Evolutionary conservation across 2,797 vertebrate genomes (phyloP).

Genomic region (Hippopotamyrus pictus): DNA sequence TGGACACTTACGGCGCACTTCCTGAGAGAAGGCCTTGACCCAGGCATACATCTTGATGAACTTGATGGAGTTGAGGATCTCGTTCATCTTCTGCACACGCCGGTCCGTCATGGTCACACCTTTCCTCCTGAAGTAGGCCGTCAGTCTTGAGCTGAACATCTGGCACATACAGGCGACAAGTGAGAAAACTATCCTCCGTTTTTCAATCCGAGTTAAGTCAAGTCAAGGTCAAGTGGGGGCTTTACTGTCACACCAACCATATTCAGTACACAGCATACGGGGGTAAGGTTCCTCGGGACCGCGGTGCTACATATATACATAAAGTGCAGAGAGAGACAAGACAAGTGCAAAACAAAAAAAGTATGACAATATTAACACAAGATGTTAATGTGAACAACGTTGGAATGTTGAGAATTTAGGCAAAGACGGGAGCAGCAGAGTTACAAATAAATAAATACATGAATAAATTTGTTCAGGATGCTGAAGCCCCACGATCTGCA

Average conservation of each 20-base stretch:
- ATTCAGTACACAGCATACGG: background rate
- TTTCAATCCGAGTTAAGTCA: background rate
- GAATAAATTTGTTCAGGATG: background rate
- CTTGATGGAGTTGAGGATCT: slow-evolving; percentile 87
- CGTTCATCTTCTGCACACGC: slow-evolving; percentile 93
- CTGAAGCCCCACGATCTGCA: background rate
- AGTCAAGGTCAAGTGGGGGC: background rate
- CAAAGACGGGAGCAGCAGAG: background rate
- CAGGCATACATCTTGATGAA: slow-evolving; percentile 95
- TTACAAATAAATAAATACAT: background rate
- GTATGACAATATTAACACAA: background rate
- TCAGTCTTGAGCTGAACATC: slow-evolving; percentile 88
- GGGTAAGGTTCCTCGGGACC: background rate
- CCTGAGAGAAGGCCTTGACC: slow-evolving; percentile 86
- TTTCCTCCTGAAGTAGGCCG: slow-evolving; percentile 83
- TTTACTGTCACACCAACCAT: slow-evolving; percentile 4
- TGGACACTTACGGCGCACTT: slow-evolving; percentile 71
- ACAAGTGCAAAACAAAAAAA: background rate
- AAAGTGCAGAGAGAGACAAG: background rate
- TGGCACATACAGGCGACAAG: slow-evolving; percentile 34
- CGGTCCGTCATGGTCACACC: slow-evolving; percentile 75
- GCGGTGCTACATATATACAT: background rate
- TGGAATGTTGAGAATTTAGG: background rate
- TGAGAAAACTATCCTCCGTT: background rate
- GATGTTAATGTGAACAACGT: background rate